Evolutionary conservation across 2,888 invertebrate species (phyloP), one percentile per base, ranked within the genome.

Genomic region (Eupelmus urozonus): DNA sequence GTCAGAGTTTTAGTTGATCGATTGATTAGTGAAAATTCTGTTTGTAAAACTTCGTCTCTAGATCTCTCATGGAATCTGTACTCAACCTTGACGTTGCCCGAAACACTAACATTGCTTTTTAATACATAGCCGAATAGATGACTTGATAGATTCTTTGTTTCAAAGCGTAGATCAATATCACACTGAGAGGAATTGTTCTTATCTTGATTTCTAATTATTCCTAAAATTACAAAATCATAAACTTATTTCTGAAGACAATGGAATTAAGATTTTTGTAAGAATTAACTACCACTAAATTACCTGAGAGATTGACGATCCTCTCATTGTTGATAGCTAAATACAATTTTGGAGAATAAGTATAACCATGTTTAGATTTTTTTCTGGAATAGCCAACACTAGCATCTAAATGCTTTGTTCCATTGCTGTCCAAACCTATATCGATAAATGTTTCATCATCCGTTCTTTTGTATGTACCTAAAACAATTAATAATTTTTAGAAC

Each of bases 81-180:
- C 84, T 94, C 93, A 5, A 94, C 87, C 82, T 93, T 92, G 1
- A 95, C 86, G 81, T 94, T 93, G 0, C 92, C 91, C 0, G 93
- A 92, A 67, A 90, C 77, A 40, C 90, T 90, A 87, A 92, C 20
- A 88, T 92, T 80, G 88, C 92, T 87, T 90, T 91, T 88, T 1
- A 93, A 92, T 69, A 96, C 92, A 86, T 95, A 95, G 0, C 96
- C 96, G 42, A 92, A 90, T n/a, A 96, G 90, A 81, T 93, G 92
- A 62, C 95, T 95, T 73, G 93, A 93, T 0, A 96, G 90, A 81
- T 94, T 93, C 84, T 95, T 95, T 0, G 96, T 96, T 90, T 95
- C 94, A 85, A 96, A 96, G 65, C 93, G 93, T 11, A 95, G 89
- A 79, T 94, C 92, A 9, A 96, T 92, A 82, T 96, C 95, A 85